Percentiles rank a stretch among this genome's conserved stretches.
Conservation (phyloP, 2,797 vertebrate species). For the Arnoldichthys spilopterus region DNA sequence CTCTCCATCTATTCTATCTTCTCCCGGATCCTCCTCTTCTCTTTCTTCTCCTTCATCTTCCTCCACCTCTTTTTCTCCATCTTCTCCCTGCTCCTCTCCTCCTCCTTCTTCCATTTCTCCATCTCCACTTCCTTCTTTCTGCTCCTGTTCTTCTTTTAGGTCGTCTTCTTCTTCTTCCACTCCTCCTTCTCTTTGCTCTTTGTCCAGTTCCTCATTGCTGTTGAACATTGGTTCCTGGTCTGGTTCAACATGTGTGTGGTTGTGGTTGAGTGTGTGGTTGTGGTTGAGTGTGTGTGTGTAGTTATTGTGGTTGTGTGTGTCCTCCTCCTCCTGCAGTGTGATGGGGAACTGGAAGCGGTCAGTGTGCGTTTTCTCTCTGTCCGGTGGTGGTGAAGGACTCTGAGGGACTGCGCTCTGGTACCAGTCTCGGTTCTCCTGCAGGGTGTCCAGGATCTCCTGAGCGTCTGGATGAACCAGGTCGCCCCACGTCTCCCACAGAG, state of each 20-base stretch:
- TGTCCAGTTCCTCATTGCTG: neutral
- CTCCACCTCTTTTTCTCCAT: neutral
- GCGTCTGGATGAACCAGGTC: constrained; percentile 94
- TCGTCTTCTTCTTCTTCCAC: constrained; percentile 8
- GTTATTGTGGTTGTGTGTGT: constrained; percentile 66
- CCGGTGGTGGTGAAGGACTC: constrained; percentile 89
- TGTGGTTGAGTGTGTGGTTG: constrained; percentile 63
- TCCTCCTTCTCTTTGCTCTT: constrained; percentile 49
- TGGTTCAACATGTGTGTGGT: constrained; percentile 47
- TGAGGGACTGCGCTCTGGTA: constrained; percentile 94
- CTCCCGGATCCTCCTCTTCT: neutral
- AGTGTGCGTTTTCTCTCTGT: constrained; percentile 81
- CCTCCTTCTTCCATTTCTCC: neutral
- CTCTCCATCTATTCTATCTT: neutral
- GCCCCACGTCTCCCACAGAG: constrained; percentile 95
- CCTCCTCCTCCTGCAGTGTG: constrained; percentile 82
- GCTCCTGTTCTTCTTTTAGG: constrained; percentile 41
- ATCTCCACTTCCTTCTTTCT: constrained; percentile 6
- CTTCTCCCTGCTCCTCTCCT: neutral
- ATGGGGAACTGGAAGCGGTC: constrained; percentile 94
- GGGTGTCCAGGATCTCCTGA: constrained; percentile 92
- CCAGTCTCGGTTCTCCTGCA: constrained; percentile 96
- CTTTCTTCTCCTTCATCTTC: neutral
- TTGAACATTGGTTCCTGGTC: neutral
- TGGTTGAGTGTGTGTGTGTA: neutral